Base-by-base conservation (phyloP, 2,113 vertebrate genomes). In the Corythaixoides concolor region DNA sequence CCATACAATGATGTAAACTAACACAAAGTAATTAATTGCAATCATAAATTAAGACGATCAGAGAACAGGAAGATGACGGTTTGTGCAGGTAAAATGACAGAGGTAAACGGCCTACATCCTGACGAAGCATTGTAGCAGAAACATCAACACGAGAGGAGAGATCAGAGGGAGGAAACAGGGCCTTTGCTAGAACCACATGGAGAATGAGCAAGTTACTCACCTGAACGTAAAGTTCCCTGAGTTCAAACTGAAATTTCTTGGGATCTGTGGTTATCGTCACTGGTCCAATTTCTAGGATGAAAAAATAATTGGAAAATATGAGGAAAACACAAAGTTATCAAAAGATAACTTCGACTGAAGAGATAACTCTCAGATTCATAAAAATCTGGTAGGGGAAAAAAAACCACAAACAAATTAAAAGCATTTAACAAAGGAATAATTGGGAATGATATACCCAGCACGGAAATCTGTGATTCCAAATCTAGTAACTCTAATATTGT, bases 211-310 rank as follows among this genome's bases (percentile, higher is more conserved):
- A 37, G 39, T 56, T 55, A 98, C 98, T 98, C 94, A 99, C 99
- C 99, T 99, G 99, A 95, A 99, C 99, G 68, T 99, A 99, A 18
- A 99, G 98, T 91, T 99, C 99, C 94, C 99, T 98, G 93, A 99
- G 98, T 97, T 99, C 99, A 98, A 98, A 98, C 1, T 99, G 99
- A 98, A 99, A 99, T 98, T 99, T 99, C 98, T 99, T 99, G 32
- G 99, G 99, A 98, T 99, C 99, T 83, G 99, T 99, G 83, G 99
- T 99, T 97, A 99, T 99, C 23, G 99, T 99, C 93, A 99, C 98
- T 3, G 99, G 99, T 45, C 99, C 99, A 88, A 99, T 99, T 98
- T 99, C 99, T 99, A 98, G 63, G 96, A 98, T 81, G 41, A 89
- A 93, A 73, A 86, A 47, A 62, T 76, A 33, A 50, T 50, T 15